These are phyloP conservation scores for Drosophila ironensis DNA, from an alignment of 1,140 invertebrate species.

Conservation along the genomic window DNA sequence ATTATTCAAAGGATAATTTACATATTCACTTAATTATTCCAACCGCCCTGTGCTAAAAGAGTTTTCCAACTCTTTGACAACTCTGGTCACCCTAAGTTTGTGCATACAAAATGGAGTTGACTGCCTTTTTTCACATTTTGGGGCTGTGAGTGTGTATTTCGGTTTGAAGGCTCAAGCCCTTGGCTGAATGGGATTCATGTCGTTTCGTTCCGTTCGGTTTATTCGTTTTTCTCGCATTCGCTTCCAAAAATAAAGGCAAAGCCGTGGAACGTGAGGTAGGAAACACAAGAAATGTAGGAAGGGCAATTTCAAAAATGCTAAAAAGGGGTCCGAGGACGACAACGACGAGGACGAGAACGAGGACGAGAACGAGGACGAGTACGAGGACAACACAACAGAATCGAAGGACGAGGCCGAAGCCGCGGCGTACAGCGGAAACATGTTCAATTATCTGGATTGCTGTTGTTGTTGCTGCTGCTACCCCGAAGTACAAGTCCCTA, in stretches of 20 bases:
- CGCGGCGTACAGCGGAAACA: slow-evolving; percentile 55
- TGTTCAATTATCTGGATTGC: slow-evolving; percentile 71
- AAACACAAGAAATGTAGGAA: slow-evolving; percentile 19
- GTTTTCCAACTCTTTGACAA: slow-evolving; percentile 24
- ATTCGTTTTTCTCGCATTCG: too few relatives aligned
- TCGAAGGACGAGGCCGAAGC: slow-evolving; percentile 33
- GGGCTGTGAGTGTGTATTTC: slow-evolving; percentile 10
- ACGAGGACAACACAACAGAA: slow-evolving; percentile 4
- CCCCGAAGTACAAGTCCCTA: slow-evolving; percentile 31
- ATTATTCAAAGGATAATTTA: slow-evolving; percentile 1
- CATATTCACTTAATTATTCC: slow-evolving; percentile 23
- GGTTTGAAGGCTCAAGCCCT: slow-evolving; percentile 40
- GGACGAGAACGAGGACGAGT: slow-evolving; percentile 13
- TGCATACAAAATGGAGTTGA: slow-evolving; percentile 71
- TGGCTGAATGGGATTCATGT: slow-evolving; percentile 31
- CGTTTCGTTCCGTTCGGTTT: slow-evolving; percentile 9
- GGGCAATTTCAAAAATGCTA: slow-evolving; percentile 66
- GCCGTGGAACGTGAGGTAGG: slow-evolving; percentile 8
- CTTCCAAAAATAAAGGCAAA: slow-evolving; percentile 25
- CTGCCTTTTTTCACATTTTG: slow-evolving; percentile 2
- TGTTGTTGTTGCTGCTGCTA: slow-evolving; percentile 33
- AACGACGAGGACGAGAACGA: not conserved
- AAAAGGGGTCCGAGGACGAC: slow-evolving; percentile 40
- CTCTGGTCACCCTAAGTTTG: slow-evolving; percentile 66
- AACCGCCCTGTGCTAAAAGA: not conserved